Conservation (phyloP, 2,113 vertebrate species). For the Prionailurus bengalensis region DNA sequence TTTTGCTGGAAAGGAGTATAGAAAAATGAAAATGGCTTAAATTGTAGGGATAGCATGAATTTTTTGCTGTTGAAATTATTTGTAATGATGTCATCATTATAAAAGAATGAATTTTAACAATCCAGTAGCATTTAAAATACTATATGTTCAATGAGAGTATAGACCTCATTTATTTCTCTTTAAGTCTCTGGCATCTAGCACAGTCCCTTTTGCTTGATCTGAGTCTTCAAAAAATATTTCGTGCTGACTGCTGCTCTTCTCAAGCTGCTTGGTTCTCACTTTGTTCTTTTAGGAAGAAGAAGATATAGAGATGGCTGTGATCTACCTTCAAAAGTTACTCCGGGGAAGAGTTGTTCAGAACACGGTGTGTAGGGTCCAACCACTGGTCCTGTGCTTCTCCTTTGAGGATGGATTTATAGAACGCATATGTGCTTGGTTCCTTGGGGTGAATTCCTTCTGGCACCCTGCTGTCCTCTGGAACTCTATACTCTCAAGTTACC, state of each 20-base stretch:
- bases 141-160: background rate
- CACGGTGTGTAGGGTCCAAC: slow-evolving; percentile 86
- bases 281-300: slow-evolving; percentile 91
- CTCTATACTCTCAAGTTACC: background rate
- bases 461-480: background rate
- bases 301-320: slow-evolving; percentile 92
- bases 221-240: slow-evolving; percentile 48
- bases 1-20: slow-evolving; percentile 40
- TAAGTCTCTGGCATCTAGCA: background rate
- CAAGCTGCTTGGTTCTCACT: background rate
- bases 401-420: background rate
- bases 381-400: background rate
- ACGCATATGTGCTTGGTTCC: background rate
- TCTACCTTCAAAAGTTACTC: slow-evolving; percentile 93
- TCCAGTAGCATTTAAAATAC: background rate
- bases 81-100: background rate
- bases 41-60: background rate
- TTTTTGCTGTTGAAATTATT: background rate
- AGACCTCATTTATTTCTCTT: background rate
- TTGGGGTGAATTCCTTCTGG: background rate
- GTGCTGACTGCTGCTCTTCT: slow-evolving; percentile 12
- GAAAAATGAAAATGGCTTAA: slow-evolving; percentile 11
- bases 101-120: slow-evolving; percentile 31
- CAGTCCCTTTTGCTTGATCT: slow-evolving; percentile 14
- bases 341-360: slow-evolving; percentile 94